These are phyloP conservation scores for Parnassius smintheus DNA, from an alignment of 2,888 invertebrate species.

Conservation along the genomic window DNA sequence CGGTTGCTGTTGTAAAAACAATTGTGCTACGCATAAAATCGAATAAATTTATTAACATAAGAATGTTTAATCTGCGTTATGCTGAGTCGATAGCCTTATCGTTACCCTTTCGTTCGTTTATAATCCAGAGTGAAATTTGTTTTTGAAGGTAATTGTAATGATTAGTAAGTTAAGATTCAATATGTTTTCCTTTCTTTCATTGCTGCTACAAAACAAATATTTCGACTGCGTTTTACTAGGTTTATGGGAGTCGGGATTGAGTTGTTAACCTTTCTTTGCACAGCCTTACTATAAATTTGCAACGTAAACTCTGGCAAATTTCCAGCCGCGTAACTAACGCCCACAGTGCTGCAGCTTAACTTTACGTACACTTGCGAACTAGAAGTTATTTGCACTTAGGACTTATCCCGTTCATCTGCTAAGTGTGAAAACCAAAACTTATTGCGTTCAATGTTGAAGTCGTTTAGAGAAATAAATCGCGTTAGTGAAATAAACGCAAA, in stretches of 20 bases:
- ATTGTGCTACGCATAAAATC: too few relatives aligned
- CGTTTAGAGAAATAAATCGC: neutral
- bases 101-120: too few relatives aligned
- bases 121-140: too few relatives aligned
- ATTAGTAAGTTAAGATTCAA: too few relatives aligned
- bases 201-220: constrained; percentile 7
- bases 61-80: too few relatives aligned
- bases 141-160: too few relatives aligned
- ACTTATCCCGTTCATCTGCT: constrained; percentile 18
- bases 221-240: constrained; percentile 6
- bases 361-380: constrained; percentile 23
- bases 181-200: neutral
- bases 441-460: neutral
- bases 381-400: constrained; percentile 25
- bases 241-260: constrained; percentile 5
- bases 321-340: constrained; percentile 46
- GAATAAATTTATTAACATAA: too few relatives aligned
- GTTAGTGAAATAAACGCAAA: too few relatives aligned
- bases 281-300: constrained; percentile 44
- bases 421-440: constrained; percentile 25
- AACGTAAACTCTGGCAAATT: constrained; percentile 47
- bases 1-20: too few relatives aligned
- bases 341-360: constrained; percentile 20
- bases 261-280: constrained; percentile 32
- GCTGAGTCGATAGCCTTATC: too few relatives aligned